phyloP scores from a whole-genome alignment of 2,113 vertebrate genomes.

The Motacilla alba region DNA sequence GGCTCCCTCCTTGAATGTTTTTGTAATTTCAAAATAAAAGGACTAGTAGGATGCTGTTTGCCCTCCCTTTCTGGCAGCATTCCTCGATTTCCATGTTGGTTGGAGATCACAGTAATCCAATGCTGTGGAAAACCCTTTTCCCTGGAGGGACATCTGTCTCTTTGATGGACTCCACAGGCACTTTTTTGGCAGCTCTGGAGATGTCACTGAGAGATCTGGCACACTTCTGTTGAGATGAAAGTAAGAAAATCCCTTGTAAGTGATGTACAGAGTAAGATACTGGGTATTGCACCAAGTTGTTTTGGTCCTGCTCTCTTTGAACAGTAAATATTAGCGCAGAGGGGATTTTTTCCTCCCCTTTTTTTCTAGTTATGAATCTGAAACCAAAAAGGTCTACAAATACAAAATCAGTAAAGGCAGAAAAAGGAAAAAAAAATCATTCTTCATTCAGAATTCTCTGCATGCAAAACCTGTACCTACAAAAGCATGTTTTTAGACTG shows the following conservation, averaged over 20 bases:
- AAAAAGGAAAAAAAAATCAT: neutral
- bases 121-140: constrained; percentile 24
- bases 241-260: neutral
- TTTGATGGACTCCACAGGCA: constrained; percentile 51
- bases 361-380: neutral
- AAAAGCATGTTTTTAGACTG: neutral
- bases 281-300: neutral
- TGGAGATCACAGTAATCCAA: constrained; percentile 58
- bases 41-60: neutral
- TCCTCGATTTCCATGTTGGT: constrained; percentile 51
- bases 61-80: neutral
- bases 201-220: constrained; percentile 34
- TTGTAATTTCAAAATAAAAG: constrained; percentile 33
- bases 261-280: neutral
- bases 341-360: accelerated
- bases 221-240: neutral
- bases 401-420: neutral
- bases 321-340: neutral
- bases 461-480: neutral
- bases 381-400: neutral
- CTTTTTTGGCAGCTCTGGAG: constrained; percentile 21
- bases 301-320: neutral
- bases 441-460: neutral
- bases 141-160: constrained; percentile 36
- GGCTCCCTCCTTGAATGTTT: constrained; percentile 1